Evolutionary conservation across 2,113 vertebrate species (phyloP).

Genomic region (Nibea albiflora): DNA sequence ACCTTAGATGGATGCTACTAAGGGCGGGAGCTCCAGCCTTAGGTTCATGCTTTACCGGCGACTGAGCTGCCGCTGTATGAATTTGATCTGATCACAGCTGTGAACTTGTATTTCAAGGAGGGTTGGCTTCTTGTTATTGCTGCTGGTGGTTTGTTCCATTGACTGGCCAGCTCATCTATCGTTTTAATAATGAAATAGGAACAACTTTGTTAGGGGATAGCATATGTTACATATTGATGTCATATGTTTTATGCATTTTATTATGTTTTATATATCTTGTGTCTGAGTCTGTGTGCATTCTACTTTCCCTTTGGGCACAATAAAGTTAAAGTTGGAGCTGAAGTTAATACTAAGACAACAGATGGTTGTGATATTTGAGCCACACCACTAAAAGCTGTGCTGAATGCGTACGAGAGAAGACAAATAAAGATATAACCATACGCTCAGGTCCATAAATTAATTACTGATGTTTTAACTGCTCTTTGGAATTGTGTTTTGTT

Average conservation of each 20-base stretch:
- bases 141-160: conserved; percentile 8
- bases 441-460: conserved; percentile 51
- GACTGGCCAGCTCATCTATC: conserved; percentile 16
- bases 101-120: background rate
- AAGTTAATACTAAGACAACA: conserved; percentile 64
- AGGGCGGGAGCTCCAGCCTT: conserved; percentile 29
- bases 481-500: conserved; percentile 31
- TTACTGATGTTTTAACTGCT: conserved; percentile 54
- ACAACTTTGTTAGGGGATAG: conserved; percentile 1
- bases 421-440: conserved; percentile 63
- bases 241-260: conserved; percentile 51
- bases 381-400: conserved; percentile 56
- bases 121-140: conserved; percentile 28
- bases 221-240: conserved; percentile 55
- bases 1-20: conserved; percentile 36
- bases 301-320: conserved; percentile 58
- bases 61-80: background rate
- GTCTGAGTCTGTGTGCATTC: conserved; percentile 42
- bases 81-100: conserved; percentile 30
- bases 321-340: conserved; percentile 58
- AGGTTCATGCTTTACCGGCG: conserved; percentile 22
- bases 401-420: conserved; percentile 57
- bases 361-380: conserved; percentile 64
- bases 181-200: conserved; percentile 39
- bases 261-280: conserved; percentile 49